Percentiles rank a stretch among this genome's conserved stretches.
Evolutionary conservation across 2,797 vertebrate genomes (phyloP).

Genomic region (Tokudaia tokunoshimensis): DNA sequence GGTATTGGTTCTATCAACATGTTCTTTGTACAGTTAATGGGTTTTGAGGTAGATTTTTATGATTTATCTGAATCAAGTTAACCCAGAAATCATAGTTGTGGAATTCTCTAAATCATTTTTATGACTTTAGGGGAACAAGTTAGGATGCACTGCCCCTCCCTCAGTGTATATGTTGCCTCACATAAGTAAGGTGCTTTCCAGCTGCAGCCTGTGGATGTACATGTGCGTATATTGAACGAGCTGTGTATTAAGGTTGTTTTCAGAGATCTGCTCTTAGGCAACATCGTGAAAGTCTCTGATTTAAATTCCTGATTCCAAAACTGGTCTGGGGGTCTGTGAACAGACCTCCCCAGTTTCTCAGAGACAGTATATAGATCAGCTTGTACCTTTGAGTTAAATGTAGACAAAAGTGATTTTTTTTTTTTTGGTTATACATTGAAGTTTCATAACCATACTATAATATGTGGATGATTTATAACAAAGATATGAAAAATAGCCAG

Average conservation of each 20-base stretch:
- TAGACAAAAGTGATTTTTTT: slow-evolving; percentile 50
- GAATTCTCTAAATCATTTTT: slow-evolving; percentile 19
- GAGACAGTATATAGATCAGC: background rate
- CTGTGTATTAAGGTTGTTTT: background rate
- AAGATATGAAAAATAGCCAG: slow-evolving; percentile 53
- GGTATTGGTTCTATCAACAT: background rate
- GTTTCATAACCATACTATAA: slow-evolving; percentile 1
- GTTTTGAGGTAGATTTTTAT: slow-evolving; percentile 24
- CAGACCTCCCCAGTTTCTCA: background rate
- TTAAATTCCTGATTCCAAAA: slow-evolving; percentile 43
- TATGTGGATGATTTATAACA: slow-evolving; percentile 8
- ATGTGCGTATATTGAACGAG: background rate
- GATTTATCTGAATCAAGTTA: slow-evolving; percentile 60
- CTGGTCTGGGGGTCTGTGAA: slow-evolving; percentile 26
- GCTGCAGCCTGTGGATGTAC: background rate
- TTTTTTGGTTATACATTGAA: slow-evolving; percentile 49
- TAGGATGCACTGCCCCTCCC: background rate
- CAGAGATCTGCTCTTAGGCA: background rate
- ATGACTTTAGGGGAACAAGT: background rate
- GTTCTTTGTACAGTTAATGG: slow-evolving; percentile 51
- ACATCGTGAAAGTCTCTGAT: slow-evolving; percentile 40
- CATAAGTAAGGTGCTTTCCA: background rate
- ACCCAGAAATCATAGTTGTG: slow-evolving; percentile 56
- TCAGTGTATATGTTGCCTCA: background rate
- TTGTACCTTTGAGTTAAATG: slow-evolving; percentile 50